A percentile compares a stretch with the other conserved stretches of the same genome.
phyloP scores from a whole-genome alignment of 2,797 vertebrate genomes.

The Chelmon rostratus region DNA sequence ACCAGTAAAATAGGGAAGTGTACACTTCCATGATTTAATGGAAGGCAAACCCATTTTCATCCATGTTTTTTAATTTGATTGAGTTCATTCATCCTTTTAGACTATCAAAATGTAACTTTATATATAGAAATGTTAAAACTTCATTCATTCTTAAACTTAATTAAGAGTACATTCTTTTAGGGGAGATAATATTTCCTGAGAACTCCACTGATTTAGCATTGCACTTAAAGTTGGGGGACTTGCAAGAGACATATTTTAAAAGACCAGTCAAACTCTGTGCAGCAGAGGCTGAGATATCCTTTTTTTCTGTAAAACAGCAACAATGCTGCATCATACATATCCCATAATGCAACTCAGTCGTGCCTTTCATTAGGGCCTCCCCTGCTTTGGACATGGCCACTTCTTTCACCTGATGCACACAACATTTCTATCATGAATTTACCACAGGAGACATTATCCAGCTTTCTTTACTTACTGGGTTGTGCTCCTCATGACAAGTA shows the following conservation, averaged over 20 bases:
- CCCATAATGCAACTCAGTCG: neutral
- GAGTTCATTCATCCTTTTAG: constrained; percentile 14
- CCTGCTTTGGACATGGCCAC: neutral
- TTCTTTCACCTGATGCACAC: neutral
- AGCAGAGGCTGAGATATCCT: neutral
- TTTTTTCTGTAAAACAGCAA: neutral
- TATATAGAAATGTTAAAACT: neutral
- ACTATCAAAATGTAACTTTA: neutral
- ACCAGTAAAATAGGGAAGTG: constrained; percentile 23
- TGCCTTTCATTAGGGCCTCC: neutral
- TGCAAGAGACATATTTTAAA: neutral
- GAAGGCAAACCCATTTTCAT: constrained; percentile 37
- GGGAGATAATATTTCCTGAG: neutral
- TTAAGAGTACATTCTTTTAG: neutral
- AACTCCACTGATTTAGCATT: constrained; percentile 22
- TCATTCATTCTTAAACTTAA: constrained; percentile 1
- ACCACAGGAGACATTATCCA: neutral
- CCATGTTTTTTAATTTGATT: constrained; percentile 13
- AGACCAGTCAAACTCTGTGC: neutral
- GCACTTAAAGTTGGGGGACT: constrained; percentile 11
- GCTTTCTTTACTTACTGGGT: neutral
- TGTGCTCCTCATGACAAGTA: accelerated
- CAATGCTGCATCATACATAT: neutral
- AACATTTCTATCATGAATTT: neutral
- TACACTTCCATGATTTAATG: constrained; percentile 51